Evolutionary conservation across 2,113 vertebrate species (phyloP).

Genomic region (Channa argus): DNA sequence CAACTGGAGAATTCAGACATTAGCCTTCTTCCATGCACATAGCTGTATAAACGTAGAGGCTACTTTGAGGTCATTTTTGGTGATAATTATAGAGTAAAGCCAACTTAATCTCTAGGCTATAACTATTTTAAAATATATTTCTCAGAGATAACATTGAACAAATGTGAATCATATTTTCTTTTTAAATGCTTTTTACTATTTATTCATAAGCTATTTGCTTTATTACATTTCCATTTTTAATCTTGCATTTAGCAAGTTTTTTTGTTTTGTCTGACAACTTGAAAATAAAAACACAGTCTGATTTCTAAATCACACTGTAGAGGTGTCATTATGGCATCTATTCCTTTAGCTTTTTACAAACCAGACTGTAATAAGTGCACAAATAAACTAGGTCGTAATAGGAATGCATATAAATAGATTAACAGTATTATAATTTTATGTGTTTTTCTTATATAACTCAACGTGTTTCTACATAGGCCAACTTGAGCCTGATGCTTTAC

Average conservation of each 20-base stretch:
- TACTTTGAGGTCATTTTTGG: too few relatives aligned
- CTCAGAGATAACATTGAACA: neutral
- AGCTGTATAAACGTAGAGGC: too few relatives aligned
- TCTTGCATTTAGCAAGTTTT: neutral
- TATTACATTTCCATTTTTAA: neutral
- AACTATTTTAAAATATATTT: neutral
- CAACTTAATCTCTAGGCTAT: too few relatives aligned
- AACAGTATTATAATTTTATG: neutral
- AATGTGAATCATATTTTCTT: neutral
- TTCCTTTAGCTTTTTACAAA: neutral
- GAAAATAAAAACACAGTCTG: neutral
- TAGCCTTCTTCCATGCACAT: too few relatives aligned
- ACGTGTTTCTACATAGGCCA: slow-evolving; percentile 13
- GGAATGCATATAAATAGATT: neutral
- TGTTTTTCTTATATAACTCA: neutral
- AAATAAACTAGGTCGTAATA: neutral
- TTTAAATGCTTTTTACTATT: neutral
- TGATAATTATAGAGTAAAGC: too few relatives aligned
- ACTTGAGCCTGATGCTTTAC: slow-evolving; percentile 11
- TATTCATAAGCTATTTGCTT: neutral
- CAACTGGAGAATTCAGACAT: too few relatives aligned
- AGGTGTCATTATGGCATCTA: neutral
- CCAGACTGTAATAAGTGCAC: neutral
- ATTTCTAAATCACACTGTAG: neutral
- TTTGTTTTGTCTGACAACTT: neutral